Conservation (phyloP, 2,797 vertebrate species). For the Micropoecilia bifurca region DNA sequence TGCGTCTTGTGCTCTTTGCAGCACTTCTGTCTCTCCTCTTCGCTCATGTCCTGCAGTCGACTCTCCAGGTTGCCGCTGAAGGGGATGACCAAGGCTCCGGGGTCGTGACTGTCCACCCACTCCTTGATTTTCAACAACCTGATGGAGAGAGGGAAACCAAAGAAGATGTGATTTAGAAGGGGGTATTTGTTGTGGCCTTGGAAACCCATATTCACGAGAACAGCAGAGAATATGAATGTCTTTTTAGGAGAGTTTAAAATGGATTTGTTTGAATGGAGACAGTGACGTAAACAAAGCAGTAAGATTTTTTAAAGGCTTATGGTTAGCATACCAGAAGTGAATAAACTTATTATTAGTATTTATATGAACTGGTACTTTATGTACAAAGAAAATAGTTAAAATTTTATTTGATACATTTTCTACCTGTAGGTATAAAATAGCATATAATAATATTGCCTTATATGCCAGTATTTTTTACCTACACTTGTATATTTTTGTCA, state of each 20-base stretch:
- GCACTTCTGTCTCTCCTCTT: constrained; percentile 90
- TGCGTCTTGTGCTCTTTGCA: constrained; percentile 95
- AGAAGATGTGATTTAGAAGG: constrained; percentile 83
- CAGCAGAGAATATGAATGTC: constrained; percentile 70
- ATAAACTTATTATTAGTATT: neutral
- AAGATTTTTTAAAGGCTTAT: neutral
- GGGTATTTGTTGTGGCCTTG: constrained; percentile 86
- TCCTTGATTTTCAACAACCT: constrained; percentile 97
- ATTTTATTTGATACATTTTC: no score
- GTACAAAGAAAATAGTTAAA: neutral
- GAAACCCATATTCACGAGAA: constrained; percentile 89
- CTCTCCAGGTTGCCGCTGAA: constrained; percentile 93
- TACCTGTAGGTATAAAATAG: neutral
- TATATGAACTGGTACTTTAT: neutral
- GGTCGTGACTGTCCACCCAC: constrained; percentile 95
- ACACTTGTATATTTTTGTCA: neutral
- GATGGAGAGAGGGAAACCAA: constrained; percentile 49
- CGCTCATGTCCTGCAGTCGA: constrained; percentile 89
- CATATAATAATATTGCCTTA: neutral
- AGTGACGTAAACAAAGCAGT: neutral
- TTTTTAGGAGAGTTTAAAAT: constrained; percentile 72
- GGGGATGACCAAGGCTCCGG: constrained; percentile 92
- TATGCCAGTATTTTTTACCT: neutral
- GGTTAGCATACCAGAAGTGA: neutral
- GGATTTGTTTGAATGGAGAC: neutral